A percentile compares a stretch with the other conserved stretches of the same genome.
Evolutionary conservation across 2,888 invertebrate genomes (phyloP).

Genomic region (Pachymerium ferrugineum): DNA sequence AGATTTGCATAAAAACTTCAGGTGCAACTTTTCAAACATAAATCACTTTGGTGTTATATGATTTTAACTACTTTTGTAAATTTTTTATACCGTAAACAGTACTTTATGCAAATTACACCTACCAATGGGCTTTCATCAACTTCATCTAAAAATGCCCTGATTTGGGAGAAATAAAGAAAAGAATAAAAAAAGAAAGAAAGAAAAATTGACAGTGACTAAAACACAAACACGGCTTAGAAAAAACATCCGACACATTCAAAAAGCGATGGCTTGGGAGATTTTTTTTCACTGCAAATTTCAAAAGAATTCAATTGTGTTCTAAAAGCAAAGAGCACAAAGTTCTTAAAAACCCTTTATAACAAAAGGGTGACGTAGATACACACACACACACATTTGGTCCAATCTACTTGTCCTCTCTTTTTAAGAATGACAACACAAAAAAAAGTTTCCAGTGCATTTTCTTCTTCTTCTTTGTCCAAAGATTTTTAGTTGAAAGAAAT

Average conservation of each 20-base stretch:
- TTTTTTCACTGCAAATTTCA: neutral
- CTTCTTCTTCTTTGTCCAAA: neutral
- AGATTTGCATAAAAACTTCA: slow-evolving; percentile 2
- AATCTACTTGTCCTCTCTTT: neutral
- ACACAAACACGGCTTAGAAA: slow-evolving; percentile 5
- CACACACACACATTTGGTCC: slow-evolving; percentile 14
- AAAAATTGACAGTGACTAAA: no score
- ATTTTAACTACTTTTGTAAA: no score
- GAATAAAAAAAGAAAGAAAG: neutral
- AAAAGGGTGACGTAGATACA: slow-evolving; percentile 10
- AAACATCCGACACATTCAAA: neutral
- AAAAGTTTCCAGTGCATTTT: neutral
- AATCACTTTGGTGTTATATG: no score
- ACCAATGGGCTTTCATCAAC: neutral
- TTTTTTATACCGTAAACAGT: no score
- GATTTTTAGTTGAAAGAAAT: neutral
- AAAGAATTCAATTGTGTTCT: neutral
- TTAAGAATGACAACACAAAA: neutral
- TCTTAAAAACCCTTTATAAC: neutral
- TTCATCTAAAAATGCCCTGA: neutral
- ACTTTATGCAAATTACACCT: slow-evolving; percentile 1
- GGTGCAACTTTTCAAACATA: neutral
- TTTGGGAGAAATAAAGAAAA: neutral
- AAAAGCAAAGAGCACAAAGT: neutral
- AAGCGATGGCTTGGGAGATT: neutral